A percentile compares a stretch with the other conserved stretches of the same genome.
phyloP scores from a whole-genome alignment of 2,888 invertebrate genomes.

The Morpho achilles region DNA sequence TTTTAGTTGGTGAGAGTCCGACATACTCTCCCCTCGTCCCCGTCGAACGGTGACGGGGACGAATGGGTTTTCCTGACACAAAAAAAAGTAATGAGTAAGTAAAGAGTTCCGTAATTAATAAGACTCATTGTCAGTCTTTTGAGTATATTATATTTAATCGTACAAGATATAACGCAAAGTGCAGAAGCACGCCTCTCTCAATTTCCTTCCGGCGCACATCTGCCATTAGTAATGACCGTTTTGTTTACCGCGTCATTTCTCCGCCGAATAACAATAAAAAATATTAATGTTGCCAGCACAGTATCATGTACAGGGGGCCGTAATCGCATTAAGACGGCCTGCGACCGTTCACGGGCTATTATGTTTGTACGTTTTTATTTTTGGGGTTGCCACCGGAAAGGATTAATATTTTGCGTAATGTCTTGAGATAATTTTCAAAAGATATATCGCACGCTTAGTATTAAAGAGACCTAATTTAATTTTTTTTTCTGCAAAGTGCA shows the following conservation, averaged over 20 bases:
- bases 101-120: too few species aligned
- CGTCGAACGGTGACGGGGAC: too few species aligned
- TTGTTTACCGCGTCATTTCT: constrained; percentile 71
- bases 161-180: neutral
- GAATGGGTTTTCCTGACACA: too few species aligned
- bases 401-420: constrained; percentile 36
- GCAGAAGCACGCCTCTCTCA: constrained; percentile 11
- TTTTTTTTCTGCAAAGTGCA: too few species aligned
- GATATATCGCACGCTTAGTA: too few species aligned
- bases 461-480: too few species aligned
- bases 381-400: constrained; percentile 48
- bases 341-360: constrained; percentile 71
- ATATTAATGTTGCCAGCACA: constrained; percentile 62
- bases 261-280: constrained; percentile 65
- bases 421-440: neutral
- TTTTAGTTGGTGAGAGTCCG: too few species aligned
- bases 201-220: constrained; percentile 33
- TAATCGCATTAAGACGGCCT: constrained; percentile 62
- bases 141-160: neutral
- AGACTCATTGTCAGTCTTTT: neutral
- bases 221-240: constrained; percentile 55
- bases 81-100: too few species aligned
- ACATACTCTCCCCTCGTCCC: too few species aligned
- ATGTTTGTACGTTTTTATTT: constrained; percentile 66
- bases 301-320: constrained; percentile 55